These are phyloP conservation scores for Mergus octosetaceus DNA, from an alignment of 2,797 vertebrate genomes.

Conservation along the genomic window DNA sequence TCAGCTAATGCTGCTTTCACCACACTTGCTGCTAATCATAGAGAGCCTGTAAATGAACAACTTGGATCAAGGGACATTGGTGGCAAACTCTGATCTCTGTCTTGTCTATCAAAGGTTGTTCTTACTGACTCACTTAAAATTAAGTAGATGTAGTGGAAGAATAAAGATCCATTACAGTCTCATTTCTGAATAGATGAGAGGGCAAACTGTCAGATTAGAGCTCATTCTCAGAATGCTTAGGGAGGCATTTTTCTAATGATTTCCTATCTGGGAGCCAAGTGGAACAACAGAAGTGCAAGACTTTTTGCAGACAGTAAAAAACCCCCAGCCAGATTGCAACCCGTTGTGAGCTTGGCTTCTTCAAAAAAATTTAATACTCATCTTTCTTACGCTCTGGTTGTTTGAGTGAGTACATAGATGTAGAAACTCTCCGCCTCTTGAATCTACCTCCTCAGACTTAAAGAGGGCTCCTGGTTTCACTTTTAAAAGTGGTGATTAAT, in stretches of 20 bases:
- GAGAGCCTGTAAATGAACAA: not conserved
- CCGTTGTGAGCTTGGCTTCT: not conserved
- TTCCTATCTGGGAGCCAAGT: not conserved
- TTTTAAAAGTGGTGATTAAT: not conserved
- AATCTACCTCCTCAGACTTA: not conserved
- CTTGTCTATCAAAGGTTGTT: not conserved
- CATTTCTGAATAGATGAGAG: not conserved
- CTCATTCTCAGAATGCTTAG: not conserved
- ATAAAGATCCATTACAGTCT: not conserved
- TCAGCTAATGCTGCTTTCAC: not conserved
- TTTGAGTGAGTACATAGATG: not conserved
- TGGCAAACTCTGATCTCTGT: not conserved
- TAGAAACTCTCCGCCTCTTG: not conserved
- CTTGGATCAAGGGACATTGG: not conserved
- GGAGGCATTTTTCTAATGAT: not conserved
- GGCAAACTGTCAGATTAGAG: not conserved
- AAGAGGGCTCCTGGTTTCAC: not conserved
- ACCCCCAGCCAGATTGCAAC: not conserved
- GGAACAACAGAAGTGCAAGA: not conserved
- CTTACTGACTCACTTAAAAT: fast-evolving
- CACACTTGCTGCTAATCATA: not conserved
- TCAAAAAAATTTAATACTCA: not conserved
- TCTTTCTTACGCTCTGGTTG: not conserved
- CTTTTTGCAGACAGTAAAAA: not conserved
- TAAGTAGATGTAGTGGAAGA: not conserved